phyloP scores from a whole-genome alignment of 2,888 invertebrate genomes.

The Spodoptera picta region DNA sequence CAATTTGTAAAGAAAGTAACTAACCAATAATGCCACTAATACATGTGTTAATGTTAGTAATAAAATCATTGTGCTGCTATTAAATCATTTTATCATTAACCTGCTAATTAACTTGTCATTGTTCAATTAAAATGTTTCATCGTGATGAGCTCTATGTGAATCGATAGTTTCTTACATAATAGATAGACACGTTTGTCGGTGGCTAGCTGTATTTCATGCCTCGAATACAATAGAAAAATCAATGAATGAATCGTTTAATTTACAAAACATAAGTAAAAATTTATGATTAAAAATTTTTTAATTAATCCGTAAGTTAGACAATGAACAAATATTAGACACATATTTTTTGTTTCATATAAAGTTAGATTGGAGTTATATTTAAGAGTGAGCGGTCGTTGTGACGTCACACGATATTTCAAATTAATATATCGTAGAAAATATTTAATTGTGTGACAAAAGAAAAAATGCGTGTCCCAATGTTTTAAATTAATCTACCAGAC shows the following conservation, averaged over 20 bases:
- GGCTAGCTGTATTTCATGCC: constrained; percentile 34
- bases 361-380: too few relatives aligned
- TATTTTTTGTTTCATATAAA: too few relatives aligned
- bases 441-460: too few relatives aligned
- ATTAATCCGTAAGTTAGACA: too few relatives aligned
- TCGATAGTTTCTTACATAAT: constrained; percentile 24
- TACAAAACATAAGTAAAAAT: too few relatives aligned
- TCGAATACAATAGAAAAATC: constrained; percentile 21
- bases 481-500: too few relatives aligned
- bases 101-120: constrained; percentile 3
- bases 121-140: constrained; percentile 34
- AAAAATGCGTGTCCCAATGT: too few relatives aligned
- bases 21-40: constrained; percentile 12
- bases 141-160: constrained; percentile 17
- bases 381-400: too few relatives aligned
- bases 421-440: too few relatives aligned
- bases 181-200: constrained; percentile 31
- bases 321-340: too few relatives aligned
- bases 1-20: constrained; percentile 16
- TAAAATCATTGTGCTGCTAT: neutral
- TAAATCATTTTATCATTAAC: constrained; percentile 1
- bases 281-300: too few relatives aligned
- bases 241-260: constrained; percentile 16
- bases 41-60: neutral
- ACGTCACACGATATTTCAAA: too few relatives aligned